Percentiles rank a stretch among this genome's conserved stretches.
These are phyloP conservation scores for Aphis gossypii DNA, from an alignment of 1,140 invertebrate species.

Conservation along the genomic window DNA sequence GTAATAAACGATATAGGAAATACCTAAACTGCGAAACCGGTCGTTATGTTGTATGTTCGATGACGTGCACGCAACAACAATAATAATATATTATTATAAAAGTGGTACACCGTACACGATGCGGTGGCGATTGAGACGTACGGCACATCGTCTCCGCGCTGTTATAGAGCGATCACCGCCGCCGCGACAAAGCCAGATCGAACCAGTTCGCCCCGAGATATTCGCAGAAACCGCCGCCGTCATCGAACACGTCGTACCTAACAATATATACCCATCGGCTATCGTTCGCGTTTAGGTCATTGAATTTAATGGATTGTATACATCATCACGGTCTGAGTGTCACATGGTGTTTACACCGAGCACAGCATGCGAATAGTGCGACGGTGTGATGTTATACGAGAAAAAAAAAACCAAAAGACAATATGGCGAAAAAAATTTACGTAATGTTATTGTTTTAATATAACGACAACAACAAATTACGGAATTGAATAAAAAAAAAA, in stretches of 20 bases:
- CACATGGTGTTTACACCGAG: not conserved
- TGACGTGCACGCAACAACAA: not conserved
- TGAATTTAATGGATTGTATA: constrained; percentile 6
- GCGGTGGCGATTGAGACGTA: constrained; percentile 40
- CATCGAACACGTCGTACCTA: not conserved
- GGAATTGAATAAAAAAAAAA: not conserved
- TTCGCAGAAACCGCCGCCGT: constrained; percentile 11
- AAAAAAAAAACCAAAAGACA: not conserved
- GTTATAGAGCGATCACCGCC: constrained; percentile 15
- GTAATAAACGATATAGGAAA: not conserved
- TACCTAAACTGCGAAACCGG: constrained; percentile 25
- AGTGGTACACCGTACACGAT: not conserved
- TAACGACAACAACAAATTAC: not conserved
- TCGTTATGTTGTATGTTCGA: not conserved
- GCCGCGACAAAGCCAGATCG: too few species aligned
- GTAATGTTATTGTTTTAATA: not conserved
- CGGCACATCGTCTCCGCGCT: not conserved
- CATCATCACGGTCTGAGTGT: not conserved
- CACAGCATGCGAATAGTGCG: not conserved
- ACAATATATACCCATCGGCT: not conserved
- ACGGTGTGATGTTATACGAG: not conserved
- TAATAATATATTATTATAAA: not conserved
- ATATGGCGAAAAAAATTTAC: not conserved
- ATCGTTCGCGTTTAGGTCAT: constrained; percentile 3
- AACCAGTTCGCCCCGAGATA: not conserved